phyloP scores from a whole-genome alignment of 2,113 vertebrate genomes.

The Oreotrochilus melanogaster region DNA sequence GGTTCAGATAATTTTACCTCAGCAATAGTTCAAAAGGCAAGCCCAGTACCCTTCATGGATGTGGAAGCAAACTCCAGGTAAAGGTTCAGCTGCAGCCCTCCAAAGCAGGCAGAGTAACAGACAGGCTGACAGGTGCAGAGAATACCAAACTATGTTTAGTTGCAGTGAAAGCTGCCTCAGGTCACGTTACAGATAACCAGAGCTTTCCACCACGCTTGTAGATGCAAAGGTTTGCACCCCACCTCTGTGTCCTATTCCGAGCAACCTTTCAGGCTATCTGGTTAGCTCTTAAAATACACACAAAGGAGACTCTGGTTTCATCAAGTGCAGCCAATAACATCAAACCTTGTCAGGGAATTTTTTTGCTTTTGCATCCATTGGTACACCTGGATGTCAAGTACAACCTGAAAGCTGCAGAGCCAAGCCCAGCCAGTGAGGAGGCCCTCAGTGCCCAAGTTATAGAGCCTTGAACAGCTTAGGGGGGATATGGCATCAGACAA shows the following conservation, averaged over 20 bases:
- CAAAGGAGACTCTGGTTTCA: background rate
- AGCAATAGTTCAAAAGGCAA: background rate
- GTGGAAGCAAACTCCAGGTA: background rate
- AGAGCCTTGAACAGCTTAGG: background rate
- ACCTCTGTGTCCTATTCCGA: background rate
- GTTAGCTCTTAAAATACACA: background rate
- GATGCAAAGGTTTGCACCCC: background rate
- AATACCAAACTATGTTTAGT: slow-evolving; percentile 17
- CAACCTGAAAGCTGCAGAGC: background rate
- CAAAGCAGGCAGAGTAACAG: accelerated
- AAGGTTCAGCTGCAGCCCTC: background rate
- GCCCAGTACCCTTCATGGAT: accelerated
- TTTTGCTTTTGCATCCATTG: background rate
- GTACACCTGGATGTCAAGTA: background rate
- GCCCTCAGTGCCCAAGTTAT: accelerated
- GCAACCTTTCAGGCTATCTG: background rate
- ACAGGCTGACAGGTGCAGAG: background rate
- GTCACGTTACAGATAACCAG: background rate
- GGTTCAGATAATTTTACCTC: background rate
- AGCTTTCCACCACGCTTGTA: background rate
- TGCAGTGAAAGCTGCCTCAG: background rate
- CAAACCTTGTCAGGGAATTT: background rate
- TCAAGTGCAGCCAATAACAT: background rate
- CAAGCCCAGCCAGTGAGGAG: background rate
- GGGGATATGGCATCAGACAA: background rate